Percentiles rank a stretch among this genome's conserved stretches.
Evolutionary conservation across 2,797 vertebrate genomes (phyloP).

Genomic region (Steatocranus sp.): DNA sequence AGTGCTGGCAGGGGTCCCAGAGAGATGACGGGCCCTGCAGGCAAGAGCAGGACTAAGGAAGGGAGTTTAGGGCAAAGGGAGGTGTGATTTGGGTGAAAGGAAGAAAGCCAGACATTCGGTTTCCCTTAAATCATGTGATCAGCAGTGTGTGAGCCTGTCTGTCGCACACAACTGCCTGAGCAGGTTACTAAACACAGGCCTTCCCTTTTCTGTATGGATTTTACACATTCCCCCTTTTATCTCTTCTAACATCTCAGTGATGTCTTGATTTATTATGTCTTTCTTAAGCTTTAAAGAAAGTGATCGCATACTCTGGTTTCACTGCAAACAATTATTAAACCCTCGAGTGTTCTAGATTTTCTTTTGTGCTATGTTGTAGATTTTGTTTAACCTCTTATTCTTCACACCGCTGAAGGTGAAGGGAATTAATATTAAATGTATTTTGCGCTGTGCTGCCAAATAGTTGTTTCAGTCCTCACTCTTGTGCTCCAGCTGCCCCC

Average conservation of each 20-base stretch:
- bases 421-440: not conserved
- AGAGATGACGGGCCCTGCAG: constrained; percentile 42
- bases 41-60: constrained; percentile 18
- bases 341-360: not conserved
- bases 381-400: not conserved
- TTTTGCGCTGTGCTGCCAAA: not conserved
- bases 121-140: constrained; percentile 76
- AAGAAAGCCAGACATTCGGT: constrained; percentile 63
- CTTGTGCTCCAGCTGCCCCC: not conserved
- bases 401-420: not conserved
- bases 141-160: constrained; percentile 15
- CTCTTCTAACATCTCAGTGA: not conserved
- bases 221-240: constrained; percentile 7
- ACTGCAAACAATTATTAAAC: not conserved
- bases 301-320: not conserved
- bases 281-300: not conserved
- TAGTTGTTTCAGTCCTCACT: not conserved
- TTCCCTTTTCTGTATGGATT: constrained; percentile 9
- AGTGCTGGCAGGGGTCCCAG: constrained; percentile 48
- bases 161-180: constrained; percentile 43
- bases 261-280: not conserved
- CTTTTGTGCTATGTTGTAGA: not conserved
- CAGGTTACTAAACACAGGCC: constrained; percentile 52
- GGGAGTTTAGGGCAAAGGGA: constrained; percentile 23
- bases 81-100: constrained; percentile 52